Conservation (phyloP, 2,888 invertebrate species). For the Apeira syringaria region DNA sequence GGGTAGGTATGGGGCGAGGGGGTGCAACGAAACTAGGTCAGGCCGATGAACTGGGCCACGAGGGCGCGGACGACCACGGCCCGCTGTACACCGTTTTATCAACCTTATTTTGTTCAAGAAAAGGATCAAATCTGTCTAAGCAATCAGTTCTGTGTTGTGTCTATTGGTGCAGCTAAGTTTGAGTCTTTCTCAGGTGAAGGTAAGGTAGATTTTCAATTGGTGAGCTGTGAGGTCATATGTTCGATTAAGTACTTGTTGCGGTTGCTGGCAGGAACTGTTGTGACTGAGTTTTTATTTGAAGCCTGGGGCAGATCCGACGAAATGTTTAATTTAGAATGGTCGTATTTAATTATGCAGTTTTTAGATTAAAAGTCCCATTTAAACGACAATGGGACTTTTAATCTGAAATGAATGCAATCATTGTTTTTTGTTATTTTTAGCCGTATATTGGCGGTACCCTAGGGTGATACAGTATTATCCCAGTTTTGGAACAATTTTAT, state of each 20-base stretch:
- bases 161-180: conserved; percentile 13
- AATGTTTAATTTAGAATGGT: conserved; percentile 19
- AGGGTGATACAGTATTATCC: too few relatives aligned
- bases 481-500: conserved; percentile 6
- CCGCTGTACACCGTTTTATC: conserved; percentile 19
- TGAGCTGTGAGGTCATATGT: conserved; percentile 20
- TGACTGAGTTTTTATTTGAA: conserved; percentile 26
- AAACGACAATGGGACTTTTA: too few relatives aligned
- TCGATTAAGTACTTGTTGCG: conserved; percentile 30
- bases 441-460: too few relatives aligned
- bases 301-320: conserved; percentile 15
- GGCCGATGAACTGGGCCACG: conserved; percentile 56
- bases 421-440: too few relatives aligned
- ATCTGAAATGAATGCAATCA: too few relatives aligned
- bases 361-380: conserved; percentile 5
- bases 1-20: conserved; percentile 18
- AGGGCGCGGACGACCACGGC: conserved; percentile 36
- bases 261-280: conserved; percentile 18
- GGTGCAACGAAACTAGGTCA: conserved; percentile 45
- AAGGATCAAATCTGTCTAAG: conserved; percentile 6
- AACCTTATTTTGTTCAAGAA: conserved; percentile 10
- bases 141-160: background rate
- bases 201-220: conserved; percentile 20
- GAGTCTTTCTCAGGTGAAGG: conserved; percentile 13
- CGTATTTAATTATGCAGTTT: conserved; percentile 18